A percentile compares a stretch with the other conserved stretches of the same genome.
phyloP scores from a whole-genome alignment of 1,140 invertebrate genomes.

The Mya arenaria region DNA sequence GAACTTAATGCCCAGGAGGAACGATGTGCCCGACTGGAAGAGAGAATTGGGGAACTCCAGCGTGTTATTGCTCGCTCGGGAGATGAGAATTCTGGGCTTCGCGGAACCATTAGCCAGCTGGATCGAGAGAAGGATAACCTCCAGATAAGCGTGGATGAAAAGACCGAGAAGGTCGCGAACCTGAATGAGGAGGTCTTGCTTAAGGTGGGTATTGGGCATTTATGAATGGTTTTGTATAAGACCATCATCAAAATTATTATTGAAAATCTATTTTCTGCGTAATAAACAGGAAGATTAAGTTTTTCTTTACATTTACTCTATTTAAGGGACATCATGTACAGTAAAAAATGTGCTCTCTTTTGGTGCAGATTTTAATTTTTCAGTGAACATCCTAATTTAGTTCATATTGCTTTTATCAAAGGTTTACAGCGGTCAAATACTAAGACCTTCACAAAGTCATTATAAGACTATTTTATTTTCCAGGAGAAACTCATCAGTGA shows the following conservation, averaged over 20 bases:
- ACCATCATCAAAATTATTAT: no score
- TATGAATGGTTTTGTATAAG: no score
- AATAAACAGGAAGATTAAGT: no score
- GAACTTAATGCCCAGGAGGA: slow-evolving; percentile 73
- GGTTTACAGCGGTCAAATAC: no score
- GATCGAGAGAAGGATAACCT: slow-evolving; percentile 80
- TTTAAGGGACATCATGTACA: no score
- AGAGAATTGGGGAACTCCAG: slow-evolving; percentile 68
- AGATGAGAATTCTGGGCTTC: slow-evolving; percentile 75
- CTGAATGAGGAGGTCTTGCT: slow-evolving; percentile 71
- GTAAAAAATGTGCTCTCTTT: no score
- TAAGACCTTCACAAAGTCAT: no score
- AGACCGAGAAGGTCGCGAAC: slow-evolving; percentile 76
- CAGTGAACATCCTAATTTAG: no score
- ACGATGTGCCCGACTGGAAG: slow-evolving; percentile 69
- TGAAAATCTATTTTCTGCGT: no score
- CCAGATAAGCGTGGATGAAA: slow-evolving; percentile 79
- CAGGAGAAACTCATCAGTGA: slow-evolving; percentile 77
- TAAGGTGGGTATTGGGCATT: slow-evolving; percentile 70
- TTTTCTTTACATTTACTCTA: no score
- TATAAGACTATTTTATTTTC: slow-evolving; percentile 51
- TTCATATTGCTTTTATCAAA: no score
- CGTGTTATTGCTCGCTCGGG: slow-evolving; percentile 52
- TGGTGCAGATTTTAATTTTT: no score
- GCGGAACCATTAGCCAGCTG: slow-evolving; percentile 73